Evolutionary conservation across 2,113 vertebrate genomes (phyloP).

Genomic region (Thermophis baileyi): DNA sequence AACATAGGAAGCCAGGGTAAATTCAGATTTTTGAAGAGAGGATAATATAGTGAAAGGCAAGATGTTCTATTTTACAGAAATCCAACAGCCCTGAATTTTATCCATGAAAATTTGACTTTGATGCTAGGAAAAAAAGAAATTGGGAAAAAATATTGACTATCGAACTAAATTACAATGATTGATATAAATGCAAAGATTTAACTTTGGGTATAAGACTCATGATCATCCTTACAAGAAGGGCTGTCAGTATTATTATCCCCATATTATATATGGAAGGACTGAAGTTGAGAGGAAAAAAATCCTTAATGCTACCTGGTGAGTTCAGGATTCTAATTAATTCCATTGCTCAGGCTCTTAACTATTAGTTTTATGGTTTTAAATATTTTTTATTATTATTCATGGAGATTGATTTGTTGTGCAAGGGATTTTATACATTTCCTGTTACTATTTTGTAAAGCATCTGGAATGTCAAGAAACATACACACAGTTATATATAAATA

Average conservation of each 20-base stretch:
- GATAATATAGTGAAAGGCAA: neutral
- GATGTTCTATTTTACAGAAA: neutral
- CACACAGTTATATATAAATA: neutral
- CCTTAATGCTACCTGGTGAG: neutral
- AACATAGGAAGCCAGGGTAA: neutral
- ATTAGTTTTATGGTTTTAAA: neutral
- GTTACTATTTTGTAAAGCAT: neutral
- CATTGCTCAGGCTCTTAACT: neutral
- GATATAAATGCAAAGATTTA: neutral
- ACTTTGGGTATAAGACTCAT: neutral
- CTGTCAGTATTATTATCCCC: neutral
- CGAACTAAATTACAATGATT: neutral
- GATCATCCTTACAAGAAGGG: neutral
- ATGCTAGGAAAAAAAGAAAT: neutral
- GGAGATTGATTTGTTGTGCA: neutral
- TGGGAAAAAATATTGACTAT: neutral
- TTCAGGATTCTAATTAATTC: neutral
- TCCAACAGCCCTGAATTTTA: neutral
- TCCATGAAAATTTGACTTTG: neutral
- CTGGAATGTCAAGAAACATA: neutral
- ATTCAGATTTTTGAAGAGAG: neutral
- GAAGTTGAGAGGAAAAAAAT: neutral
- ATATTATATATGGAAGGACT: neutral
- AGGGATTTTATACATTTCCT: neutral
- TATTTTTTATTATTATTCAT: neutral